Base-by-base conservation (phyloP, 2,888 invertebrate genomes). In the Elmis aenea region DNA sequence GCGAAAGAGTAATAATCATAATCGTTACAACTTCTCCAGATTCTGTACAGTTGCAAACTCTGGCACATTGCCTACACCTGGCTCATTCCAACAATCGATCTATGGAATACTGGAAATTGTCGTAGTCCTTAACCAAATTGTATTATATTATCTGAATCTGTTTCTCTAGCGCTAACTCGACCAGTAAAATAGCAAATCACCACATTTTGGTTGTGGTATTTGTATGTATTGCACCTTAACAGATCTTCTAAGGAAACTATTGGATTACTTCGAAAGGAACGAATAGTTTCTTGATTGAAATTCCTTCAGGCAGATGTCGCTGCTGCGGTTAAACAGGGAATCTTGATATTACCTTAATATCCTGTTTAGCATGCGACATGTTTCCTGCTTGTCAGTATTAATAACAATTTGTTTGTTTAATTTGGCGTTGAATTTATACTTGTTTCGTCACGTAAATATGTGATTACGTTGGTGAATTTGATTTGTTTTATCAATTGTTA, bases 1-100 rank as follows among this genome's bases (percentile, higher is more conserved):
- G 48, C 47, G 45, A 48, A 50, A 50, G 48, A 45, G 49, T 50
- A 50, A 52, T 52, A 52, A 50, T 52, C 52, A 46, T 52, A 48
- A 52, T 48, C 52, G 48, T 52, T 51, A 51, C 36, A 45, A 44
- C 42, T 46, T 41, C 43, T 37, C 30, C 34, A 45, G 39, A 39
- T 43, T 40, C 37, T 39, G 33, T 41, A 35, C 36, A 39, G 36
- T 46, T 43, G 40, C 41, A 42, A 45, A 50, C 45, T 48, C 39
- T 35, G 25, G 27, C 40, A 46, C 45, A 46, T 48, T 43, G 32
- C 39, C 38, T 29, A 33, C 48, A 48, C 48, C 48, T 48, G 48
- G 34, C 18, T 25, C 42, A 18, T 33, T 13, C 39, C 38, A 43
- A 35, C 37, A 39, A 48, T 48, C 45, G 43, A 48, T 48, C 26